Conservation (phyloP, 2,797 vertebrate genomes). For the Labeo calbasu region DNA sequence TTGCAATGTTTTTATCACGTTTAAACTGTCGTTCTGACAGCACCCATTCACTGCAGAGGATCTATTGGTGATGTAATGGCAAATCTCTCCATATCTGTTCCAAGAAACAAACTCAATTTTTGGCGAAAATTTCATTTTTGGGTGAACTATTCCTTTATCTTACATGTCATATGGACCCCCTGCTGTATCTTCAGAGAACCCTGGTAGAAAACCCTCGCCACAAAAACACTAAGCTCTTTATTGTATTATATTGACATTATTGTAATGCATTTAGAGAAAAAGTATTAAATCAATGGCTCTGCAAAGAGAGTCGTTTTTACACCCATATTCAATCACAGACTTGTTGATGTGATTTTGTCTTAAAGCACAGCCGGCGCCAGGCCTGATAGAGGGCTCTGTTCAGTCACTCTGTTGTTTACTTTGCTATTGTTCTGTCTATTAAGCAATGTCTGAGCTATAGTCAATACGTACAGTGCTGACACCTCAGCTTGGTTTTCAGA, state of each 20-base stretch:
- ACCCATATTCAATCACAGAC: neutral
- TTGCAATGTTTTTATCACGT: neutral
- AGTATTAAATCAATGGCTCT: neutral
- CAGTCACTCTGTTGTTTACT: constrained; percentile 29
- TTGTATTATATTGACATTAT: neutral
- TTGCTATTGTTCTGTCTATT: constrained; percentile 41
- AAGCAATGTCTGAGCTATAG: constrained; percentile 20
- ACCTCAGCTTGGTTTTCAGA: neutral
- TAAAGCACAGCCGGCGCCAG: constrained; percentile 7
- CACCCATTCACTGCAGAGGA: neutral
- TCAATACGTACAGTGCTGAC: constrained; percentile 19
- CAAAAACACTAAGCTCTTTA: neutral
- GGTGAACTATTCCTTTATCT: neutral
- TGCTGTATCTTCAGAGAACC: neutral
- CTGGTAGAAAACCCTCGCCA: neutral
- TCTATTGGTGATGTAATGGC: neutral
- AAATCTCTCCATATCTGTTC: neutral
- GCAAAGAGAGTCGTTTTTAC: neutral
- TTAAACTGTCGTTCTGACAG: neutral
- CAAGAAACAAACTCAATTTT: neutral
- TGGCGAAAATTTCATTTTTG: neutral
- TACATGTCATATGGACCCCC: neutral
- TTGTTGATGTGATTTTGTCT: neutral
- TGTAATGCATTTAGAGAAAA: neutral
- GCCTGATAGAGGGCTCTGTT: constrained; percentile 28